Evolutionary conservation across 2,113 vertebrate species (phyloP).

Genomic region (Elgaria multicarinata): DNA sequence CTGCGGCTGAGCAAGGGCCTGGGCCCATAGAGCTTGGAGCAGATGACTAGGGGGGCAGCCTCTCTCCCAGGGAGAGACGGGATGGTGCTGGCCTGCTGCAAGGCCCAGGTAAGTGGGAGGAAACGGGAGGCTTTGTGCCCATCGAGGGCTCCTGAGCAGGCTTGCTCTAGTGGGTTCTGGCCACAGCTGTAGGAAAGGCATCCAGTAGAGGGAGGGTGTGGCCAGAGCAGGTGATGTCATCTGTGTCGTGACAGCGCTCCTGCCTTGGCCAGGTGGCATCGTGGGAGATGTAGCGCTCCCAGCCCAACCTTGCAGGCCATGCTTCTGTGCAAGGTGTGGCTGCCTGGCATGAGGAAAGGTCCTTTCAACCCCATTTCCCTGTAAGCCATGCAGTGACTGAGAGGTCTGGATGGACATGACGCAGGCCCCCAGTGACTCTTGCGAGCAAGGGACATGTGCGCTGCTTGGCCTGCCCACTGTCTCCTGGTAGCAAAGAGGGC

Average conservation of each 20-base stretch:
- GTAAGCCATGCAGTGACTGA: neutral
- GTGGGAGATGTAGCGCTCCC: neutral
- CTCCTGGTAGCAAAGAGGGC: too few species aligned
- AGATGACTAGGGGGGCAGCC: accelerated
- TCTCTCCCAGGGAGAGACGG: neutral
- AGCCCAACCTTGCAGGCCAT: neutral
- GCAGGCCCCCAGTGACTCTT: too few species aligned
- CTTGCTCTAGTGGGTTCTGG: neutral
- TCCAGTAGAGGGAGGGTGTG: too few species aligned
- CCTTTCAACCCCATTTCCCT: neutral
- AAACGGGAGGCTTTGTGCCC: neutral
- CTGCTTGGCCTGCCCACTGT: too few species aligned
- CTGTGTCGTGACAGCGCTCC: too few species aligned
- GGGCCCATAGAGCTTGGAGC: neutral
- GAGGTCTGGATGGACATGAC: neutral
- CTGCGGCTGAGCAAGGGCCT: too few species aligned
- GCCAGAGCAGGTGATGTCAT: neutral
- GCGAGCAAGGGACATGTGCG: too few species aligned
- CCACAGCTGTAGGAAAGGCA: too few species aligned
- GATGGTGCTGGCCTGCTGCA: slow-evolving; percentile 46
- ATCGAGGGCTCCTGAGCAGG: neutral
- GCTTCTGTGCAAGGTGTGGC: neutral
- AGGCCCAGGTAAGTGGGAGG: slow-evolving; percentile 44
- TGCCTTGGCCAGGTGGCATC: too few species aligned
- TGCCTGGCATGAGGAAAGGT: neutral